Conservation (phyloP, 2,113 vertebrate species). For the Petrocephalus zakoni region DNA sequence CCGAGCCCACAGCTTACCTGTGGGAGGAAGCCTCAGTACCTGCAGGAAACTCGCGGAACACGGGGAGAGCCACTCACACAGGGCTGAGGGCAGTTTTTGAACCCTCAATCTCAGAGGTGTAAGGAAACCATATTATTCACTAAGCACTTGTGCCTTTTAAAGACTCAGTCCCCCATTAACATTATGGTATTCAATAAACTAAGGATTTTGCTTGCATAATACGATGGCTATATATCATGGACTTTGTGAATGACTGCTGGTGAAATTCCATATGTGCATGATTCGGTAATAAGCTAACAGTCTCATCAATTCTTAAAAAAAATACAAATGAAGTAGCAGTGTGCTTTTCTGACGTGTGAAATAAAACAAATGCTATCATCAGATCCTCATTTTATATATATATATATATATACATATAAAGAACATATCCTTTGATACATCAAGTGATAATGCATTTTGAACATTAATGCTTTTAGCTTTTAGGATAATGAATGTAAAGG, state of each 20-base stretch:
- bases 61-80: not conserved
- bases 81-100: not conserved
- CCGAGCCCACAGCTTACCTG: not conserved
- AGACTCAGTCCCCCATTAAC: not conserved
- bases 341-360: not conserved
- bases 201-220: not conserved
- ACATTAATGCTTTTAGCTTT: not conserved
- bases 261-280: not conserved
- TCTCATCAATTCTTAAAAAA: conserved; percentile 39
- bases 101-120: not conserved
- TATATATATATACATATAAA: not conserved
- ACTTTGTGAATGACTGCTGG: not conserved
- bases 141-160: not conserved
- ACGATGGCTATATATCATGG: not conserved
- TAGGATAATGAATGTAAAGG: not conserved
- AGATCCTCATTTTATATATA: not conserved
- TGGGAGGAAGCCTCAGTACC: not conserved
- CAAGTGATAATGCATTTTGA: not conserved
- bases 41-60: not conserved
- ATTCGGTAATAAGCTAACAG: not conserved
- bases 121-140: not conserved
- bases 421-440: not conserved
- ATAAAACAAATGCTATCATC: not conserved
- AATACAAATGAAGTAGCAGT: not conserved
- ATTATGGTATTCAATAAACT: not conserved